Percentiles rank a stretch among this genome's conserved stretches.
These are phyloP conservation scores for Mellilla xanthometata DNA, from an alignment of 2,888 invertebrate species.

Conservation along the genomic window DNA sequence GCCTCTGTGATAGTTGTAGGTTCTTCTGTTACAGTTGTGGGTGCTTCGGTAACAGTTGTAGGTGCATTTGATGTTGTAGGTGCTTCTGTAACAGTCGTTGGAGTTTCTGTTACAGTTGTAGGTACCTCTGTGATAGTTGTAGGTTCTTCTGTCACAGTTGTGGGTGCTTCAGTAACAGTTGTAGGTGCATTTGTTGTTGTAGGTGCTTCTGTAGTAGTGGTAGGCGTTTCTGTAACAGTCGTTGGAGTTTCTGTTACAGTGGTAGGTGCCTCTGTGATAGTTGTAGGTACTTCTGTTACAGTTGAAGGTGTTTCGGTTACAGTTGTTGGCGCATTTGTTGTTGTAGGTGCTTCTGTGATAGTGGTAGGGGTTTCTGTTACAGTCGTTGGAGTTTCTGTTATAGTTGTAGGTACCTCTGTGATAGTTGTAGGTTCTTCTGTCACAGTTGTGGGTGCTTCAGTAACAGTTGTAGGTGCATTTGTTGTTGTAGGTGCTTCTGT, in stretches of 20 bases:
- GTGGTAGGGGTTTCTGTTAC: neutral
- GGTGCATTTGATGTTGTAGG: neutral
- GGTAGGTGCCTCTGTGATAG: neutral
- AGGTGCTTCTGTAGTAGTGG: neutral
- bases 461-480: neutral
- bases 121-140: neutral
- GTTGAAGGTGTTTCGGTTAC: neutral
- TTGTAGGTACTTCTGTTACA: neutral
- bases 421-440: neutral
- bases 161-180: neutral
- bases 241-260: neutral
- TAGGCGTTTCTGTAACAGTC: neutral
- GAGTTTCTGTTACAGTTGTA: neutral
- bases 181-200: neutral
- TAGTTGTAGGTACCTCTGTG: neutral
- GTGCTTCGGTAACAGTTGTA: neutral
- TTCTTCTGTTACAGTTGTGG: neutral
- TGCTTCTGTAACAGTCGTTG: neutral
- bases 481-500: neutral
- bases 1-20: neutral
- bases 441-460: no score
- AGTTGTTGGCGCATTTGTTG: neutral
- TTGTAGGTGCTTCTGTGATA: slow-evolving; percentile 1
- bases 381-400: neutral
- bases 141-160: neutral